These are phyloP conservation scores for Sminthopsis crassicaudata DNA, from an alignment of 2,113 vertebrate genomes.

Conservation along the genomic window DNA sequence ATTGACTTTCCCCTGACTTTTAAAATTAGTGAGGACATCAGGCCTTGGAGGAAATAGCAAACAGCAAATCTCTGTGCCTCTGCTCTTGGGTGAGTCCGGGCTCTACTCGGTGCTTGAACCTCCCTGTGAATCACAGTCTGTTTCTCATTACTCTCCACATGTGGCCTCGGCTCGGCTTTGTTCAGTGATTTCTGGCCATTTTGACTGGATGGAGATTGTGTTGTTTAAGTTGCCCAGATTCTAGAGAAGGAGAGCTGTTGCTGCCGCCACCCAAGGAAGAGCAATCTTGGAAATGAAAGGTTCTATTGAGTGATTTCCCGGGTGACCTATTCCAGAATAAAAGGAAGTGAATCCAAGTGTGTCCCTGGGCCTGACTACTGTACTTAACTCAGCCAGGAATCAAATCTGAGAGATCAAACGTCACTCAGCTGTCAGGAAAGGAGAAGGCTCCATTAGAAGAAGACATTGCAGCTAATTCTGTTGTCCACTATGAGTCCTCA, in stretches of 20 bases:
- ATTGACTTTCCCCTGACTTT: conserved; percentile 68
- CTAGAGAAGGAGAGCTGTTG: conserved; percentile 56
- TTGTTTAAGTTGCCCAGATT: conserved; percentile 72
- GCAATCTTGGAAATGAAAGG: conserved; percentile 70
- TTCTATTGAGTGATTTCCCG: conserved; percentile 66
- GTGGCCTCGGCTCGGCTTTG: conserved; percentile 69
- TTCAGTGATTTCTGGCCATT: conserved; percentile 78
- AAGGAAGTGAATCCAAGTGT: not conserved
- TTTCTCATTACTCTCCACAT: conserved; percentile 78
- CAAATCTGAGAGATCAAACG: conserved; percentile 42
- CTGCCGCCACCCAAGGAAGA: conserved; percentile 76
- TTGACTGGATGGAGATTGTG: conserved; percentile 69
- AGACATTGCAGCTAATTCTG: not conserved
- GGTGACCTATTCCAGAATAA: conserved; percentile 37
- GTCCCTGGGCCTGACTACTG: conserved; percentile 32
- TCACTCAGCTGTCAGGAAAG: conserved; percentile 30
- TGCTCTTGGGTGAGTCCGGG: conserved; percentile 11
- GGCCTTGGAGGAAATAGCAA: conserved; percentile 66
- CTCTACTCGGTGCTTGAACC: conserved; percentile 65
- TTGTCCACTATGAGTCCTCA: not conserved
- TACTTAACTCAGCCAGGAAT: conserved; percentile 45
- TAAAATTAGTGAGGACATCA: conserved; percentile 73
- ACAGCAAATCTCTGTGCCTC: conserved; percentile 63
- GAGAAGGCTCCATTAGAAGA: conserved; percentile 13
- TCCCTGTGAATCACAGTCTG: conserved; percentile 79